Evolutionary conservation across 1,140 invertebrate genomes (phyloP).

Genomic region (Acromyrmex charruanus): DNA sequence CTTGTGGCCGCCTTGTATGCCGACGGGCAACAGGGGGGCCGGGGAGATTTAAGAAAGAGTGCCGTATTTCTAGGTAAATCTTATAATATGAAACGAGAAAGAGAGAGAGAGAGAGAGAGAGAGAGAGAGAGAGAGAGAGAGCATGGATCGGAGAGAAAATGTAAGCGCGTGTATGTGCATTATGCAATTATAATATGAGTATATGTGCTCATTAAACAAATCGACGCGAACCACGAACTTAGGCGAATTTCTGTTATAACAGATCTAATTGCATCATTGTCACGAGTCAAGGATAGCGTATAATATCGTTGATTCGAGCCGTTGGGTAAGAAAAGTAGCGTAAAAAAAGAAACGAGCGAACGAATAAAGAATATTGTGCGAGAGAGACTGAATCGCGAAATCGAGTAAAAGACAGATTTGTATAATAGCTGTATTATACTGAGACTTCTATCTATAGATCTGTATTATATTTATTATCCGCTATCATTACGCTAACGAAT

Average conservation of each 20-base stretch:
- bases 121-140: slow-evolving; percentile 69
- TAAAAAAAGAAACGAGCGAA: slow-evolving; percentile 55
- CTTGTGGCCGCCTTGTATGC: slow-evolving; percentile 63
- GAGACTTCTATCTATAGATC: slow-evolving; percentile 85
- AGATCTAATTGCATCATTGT: slow-evolving; percentile 29
- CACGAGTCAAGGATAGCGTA: slow-evolving; percentile 24
- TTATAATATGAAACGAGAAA: slow-evolving; percentile 68
- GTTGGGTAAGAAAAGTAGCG: slow-evolving; percentile 59
- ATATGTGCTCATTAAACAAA: slow-evolving; percentile 32
- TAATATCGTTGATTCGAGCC: slow-evolving; percentile 49
- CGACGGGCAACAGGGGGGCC: slow-evolving; percentile 33
- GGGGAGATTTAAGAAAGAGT: slow-evolving; percentile 76
- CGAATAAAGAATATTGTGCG: slow-evolving; percentile 55
- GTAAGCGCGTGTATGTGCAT: slow-evolving; percentile 8
- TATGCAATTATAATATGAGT: neutral
- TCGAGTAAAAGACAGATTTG: slow-evolving; percentile 81
- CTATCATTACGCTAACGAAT: slow-evolving; percentile 84
- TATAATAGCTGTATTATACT: slow-evolving; percentile 86
- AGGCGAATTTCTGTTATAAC: slow-evolving; percentile 25
- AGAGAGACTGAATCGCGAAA: slow-evolving; percentile 74
- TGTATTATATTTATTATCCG: slow-evolving; percentile 87
- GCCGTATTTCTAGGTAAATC: slow-evolving; percentile 76
- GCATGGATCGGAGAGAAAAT: slow-evolving; percentile 63
- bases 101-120: slow-evolving; percentile 70
- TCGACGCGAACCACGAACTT: slow-evolving; percentile 46